Evolutionary conservation across 92 coral and sea anemone species (phyloP), one percentile per base, ranked within the genome.

Genomic region (Pocillopora meandrina): DNA sequence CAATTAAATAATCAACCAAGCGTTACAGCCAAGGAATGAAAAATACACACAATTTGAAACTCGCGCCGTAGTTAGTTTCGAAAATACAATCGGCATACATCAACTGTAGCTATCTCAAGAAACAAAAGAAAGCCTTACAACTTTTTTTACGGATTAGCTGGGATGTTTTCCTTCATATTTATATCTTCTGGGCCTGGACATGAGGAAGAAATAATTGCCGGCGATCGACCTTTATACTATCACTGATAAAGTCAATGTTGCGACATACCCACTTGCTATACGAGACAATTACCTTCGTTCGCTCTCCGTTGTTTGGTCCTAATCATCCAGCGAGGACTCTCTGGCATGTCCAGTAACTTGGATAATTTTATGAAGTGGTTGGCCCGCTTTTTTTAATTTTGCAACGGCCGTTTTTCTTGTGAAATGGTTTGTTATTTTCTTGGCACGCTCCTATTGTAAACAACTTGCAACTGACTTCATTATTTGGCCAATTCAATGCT

Each of bases 241-340:
- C 72, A 47, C 35, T 19, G 73, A 10, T 47, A 61, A 17, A 21
- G 68, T 19, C 19, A 35, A 61, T 18, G 19, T 61, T 20, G 81
- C 63, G 33, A 56, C 67, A 57, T 65, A 78, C 57, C 90, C 87
- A 55, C 83, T 75, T 52, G 83, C 71, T 42, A 75, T 80, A 82
- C 85, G 86, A 16, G 89, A 89, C 56, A 85, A 52, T 68, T 89
- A 71, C 74, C 63, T 66, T 75, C 87, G 19, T 71, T 89, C 80
- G 14, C 18, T 62, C 42, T 75, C 86, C 47, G 72, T 73, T 21
- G 66, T 65, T 56, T 89, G 76, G 65, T 85, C 89, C 61, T 89
- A 81, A 49, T 89, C 92, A 74, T 89, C 88, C 12, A 84, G 33
- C 1, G 88, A 89, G 1, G 91, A 84, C 60, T 89, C 87, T n/a